Evolutionary conservation across 92 coral and sea anemone genomes (phyloP).

Genomic region (Umimayanthus chanpuru): DNA sequence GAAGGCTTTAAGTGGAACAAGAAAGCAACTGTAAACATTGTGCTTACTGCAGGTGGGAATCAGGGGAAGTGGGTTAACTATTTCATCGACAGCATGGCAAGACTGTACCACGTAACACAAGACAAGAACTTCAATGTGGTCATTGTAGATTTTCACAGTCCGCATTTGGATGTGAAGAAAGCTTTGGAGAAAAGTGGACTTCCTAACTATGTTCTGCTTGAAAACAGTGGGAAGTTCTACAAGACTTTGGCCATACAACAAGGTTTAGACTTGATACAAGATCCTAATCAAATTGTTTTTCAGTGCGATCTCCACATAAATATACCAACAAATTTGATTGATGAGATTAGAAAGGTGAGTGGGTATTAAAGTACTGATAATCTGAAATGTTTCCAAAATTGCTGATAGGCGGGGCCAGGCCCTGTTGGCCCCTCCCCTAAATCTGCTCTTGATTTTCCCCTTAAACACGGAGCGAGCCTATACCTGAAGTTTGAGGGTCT

Average conservation of each 20-base stretch:
- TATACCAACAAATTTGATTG: slow-evolving; percentile 73
- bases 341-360: slow-evolving; percentile 92
- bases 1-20: slow-evolving; percentile 81
- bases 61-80: slow-evolving; percentile 92
- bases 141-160: slow-evolving; percentile 81
- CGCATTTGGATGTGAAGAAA: slow-evolving; percentile 69
- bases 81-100: slow-evolving; percentile 78
- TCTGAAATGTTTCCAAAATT: too few species aligned
- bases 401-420: too few species aligned
- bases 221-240: slow-evolving; percentile 64
- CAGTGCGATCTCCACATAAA: slow-evolving; percentile 88
- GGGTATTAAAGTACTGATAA: too few species aligned
- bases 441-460: too few species aligned
- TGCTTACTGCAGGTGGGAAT: slow-evolving; percentile 80
- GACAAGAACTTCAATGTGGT: slow-evolving; percentile 80
- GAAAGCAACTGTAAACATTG: slow-evolving; percentile 72
- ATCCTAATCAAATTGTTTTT: slow-evolving; percentile 80
- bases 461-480: too few species aligned
- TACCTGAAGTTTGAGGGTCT: too few species aligned
- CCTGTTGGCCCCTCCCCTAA: too few species aligned
- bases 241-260: slow-evolving; percentile 80
- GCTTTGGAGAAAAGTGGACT: slow-evolving; percentile 78
- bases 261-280: slow-evolving; percentile 67
- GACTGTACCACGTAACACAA: slow-evolving; percentile 68
- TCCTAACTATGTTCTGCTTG: slow-evolving; percentile 72